A percentile compares a stretch with the other conserved stretches of the same genome.
phyloP scores from a whole-genome alignment of 2,113 vertebrate species.

The Polypterus senegalus region DNA sequence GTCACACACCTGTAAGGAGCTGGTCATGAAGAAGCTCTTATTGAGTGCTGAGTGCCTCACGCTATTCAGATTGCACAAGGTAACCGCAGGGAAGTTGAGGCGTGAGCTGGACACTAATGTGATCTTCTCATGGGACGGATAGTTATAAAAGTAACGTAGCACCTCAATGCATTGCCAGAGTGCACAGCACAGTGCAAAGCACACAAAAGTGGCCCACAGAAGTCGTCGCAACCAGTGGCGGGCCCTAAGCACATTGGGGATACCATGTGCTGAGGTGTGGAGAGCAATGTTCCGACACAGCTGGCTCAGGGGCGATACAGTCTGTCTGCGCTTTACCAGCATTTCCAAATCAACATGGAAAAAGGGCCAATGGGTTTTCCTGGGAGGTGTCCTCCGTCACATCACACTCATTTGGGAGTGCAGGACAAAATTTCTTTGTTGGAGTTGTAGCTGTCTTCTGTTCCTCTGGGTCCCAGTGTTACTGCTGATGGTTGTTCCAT shows the following conservation, averaged over 20 bases:
- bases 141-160: conserved; percentile 21
- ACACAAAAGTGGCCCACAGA: conserved; percentile 20
- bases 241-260: conserved; percentile 24
- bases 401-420: too few species aligned
- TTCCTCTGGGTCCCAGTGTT: too few species aligned
- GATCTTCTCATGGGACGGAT: conserved; percentile 27
- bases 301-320: conserved; percentile 1
- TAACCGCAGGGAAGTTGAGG: conserved; percentile 24
- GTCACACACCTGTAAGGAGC: conserved; percentile 16
- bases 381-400: neutral
- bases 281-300: conserved; percentile 13
- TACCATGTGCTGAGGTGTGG: conserved; percentile 25
- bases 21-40: conserved; percentile 13
- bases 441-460: too few species aligned
- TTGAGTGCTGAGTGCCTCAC: conserved; percentile 15
- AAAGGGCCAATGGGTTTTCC: neutral
- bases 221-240: conserved; percentile 22
- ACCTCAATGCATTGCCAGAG: conserved; percentile 28
- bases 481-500: too few species aligned
- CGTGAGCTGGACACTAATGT: conserved; percentile 22
- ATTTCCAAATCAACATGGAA: neutral
- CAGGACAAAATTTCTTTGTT: too few species aligned
- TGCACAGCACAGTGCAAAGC: conserved; percentile 24
- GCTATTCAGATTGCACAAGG: conserved; percentile 27
- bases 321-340: neutral